Base-by-base conservation (phyloP, 2,888 invertebrate species). In the Eristalis tenax region DNA sequence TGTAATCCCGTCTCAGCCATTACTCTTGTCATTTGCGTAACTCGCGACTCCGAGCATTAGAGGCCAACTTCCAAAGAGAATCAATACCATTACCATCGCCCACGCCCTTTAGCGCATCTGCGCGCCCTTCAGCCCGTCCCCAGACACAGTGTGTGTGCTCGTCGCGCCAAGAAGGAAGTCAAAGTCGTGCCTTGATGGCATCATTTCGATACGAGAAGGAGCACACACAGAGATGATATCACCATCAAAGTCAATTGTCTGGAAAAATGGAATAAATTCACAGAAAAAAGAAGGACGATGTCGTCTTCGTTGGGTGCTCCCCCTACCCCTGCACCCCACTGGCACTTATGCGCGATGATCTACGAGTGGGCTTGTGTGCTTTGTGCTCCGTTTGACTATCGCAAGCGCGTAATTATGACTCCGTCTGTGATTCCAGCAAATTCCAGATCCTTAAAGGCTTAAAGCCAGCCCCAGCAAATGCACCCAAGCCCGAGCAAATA, bases 201-300 rank as follows among this genome's bases (percentile, higher is more conserved):
- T 50, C 50, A 50, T 50, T 18, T 50, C 50, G 59, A 59, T 59
- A 26, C 59, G n/a, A 43, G 40, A 23, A 61, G 43, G 32, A 75
- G 71, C 32, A 81, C 26, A 73, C 63, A 74, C n/a, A 70, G 63
- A 88, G 89, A 89, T 90, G 89, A 89, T 90, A 90, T 90, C 89
- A 89, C 89, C 89, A 90, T 89, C 88, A 89, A 89, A 90, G 89
- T 90, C 89, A 90, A 90, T 90, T 90, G 89, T 89, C 89, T 89
- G 89, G 89, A 90, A 90, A 89, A 89, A 89, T 82, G 87, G 83
- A 89, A 90, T 90, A 90, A 90, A 90, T 90, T 90, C 89, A 35
- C 66, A 13, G 10, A 32, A 32, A 78, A 81, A 73, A 85, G 76
- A 69, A 77, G 18, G 18, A 32, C 28, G 63, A 8, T 15, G 26